These are phyloP conservation scores for Bubo scandiacus DNA, from an alignment of 2,113 vertebrate species.

Conservation along the genomic window DNA sequence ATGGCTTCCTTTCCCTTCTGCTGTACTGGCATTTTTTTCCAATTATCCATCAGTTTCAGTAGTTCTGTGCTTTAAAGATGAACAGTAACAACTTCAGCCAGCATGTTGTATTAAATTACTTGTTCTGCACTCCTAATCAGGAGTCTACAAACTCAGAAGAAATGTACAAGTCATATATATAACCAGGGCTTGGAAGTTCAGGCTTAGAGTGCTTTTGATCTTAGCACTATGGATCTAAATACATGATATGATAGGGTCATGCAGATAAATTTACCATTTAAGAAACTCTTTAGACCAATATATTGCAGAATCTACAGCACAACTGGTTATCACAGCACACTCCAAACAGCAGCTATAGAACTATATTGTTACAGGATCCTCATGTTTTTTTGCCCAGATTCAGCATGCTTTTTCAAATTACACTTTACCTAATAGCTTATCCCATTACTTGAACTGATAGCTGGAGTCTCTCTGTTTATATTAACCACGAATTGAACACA, in stretches of 20 bases:
- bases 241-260: background rate
- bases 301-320: background rate
- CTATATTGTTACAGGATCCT: background rate
- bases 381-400: background rate
- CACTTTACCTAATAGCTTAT: background rate
- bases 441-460: background rate
- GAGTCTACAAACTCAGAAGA: background rate
- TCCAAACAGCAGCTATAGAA: background rate
- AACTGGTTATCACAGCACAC: background rate
- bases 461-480: background rate
- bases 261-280: background rate
- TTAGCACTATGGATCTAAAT: background rate
- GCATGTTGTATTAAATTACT: background rate
- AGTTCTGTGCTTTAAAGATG: conserved; percentile 2
- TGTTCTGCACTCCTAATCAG: background rate
- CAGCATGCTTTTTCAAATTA: background rate
- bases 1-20: background rate
- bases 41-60: conserved; percentile 11
- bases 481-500: background rate
- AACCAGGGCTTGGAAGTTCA: background rate
- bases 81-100: background rate
- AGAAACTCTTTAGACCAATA: background rate
- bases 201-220: background rate
- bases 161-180: background rate
- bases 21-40: background rate